Evolutionary conservation across 2,113 vertebrate genomes (phyloP).

Genomic region (Chaenocephalus aceratus): DNA sequence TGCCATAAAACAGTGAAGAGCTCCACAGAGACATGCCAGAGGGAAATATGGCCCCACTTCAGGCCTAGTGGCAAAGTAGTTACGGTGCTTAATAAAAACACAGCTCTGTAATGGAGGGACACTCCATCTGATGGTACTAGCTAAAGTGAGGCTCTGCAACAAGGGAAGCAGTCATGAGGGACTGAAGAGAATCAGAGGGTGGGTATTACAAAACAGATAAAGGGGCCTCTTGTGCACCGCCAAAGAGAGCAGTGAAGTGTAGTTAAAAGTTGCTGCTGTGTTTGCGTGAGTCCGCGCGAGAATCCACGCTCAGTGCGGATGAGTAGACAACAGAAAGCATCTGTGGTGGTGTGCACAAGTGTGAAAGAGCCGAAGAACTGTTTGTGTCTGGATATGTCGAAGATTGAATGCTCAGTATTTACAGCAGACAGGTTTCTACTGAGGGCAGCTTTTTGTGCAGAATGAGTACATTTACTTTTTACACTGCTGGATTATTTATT

Average conservation of each 20-base stretch:
- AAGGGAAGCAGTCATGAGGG: constrained; percentile 65
- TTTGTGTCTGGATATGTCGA: constrained; percentile 23
- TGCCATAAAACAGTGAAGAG: constrained; percentile 69
- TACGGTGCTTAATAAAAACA: constrained; percentile 77
- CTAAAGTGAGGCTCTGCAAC: constrained; percentile 72
- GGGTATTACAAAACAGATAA: constrained; percentile 69
- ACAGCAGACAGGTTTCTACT: constrained; percentile 1
- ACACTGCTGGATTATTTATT: too few species aligned
- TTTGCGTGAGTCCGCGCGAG: constrained; percentile 42
- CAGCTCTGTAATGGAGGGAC: constrained; percentile 70
- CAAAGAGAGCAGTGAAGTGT: constrained; percentile 62
- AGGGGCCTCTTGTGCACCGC: constrained; percentile 68
- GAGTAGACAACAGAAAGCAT: constrained; percentile 50
- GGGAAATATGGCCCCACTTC: constrained; percentile 71
- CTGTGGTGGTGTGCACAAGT: constrained; percentile 27
- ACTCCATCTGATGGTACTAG: constrained; percentile 68
- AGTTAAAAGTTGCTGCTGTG: constrained; percentile 48
- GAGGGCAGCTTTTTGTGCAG: too few species aligned
- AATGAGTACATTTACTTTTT: too few species aligned
- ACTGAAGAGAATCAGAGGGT: constrained; percentile 67
- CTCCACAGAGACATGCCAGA: constrained; percentile 57
- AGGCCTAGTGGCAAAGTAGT: constrained; percentile 67
- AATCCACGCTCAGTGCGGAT: constrained; percentile 8
- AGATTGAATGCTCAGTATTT: background rate
- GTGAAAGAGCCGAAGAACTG: background rate